Base-by-base conservation (phyloP, 2,113 vertebrate species). In the Ranitomeya variabilis region DNA sequence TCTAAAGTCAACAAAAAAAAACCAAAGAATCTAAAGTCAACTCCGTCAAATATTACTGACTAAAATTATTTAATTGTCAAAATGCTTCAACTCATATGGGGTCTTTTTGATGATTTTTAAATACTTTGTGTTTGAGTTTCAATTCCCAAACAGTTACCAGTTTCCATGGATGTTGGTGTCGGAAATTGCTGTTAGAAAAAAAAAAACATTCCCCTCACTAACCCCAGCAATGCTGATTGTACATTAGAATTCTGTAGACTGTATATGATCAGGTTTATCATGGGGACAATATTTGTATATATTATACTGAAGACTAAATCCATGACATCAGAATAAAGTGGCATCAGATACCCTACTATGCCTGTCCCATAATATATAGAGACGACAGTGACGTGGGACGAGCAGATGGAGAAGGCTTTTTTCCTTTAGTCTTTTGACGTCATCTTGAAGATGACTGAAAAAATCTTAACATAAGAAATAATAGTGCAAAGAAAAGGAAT, bases 341-440 rank as follows among this genome's bases (percentile, higher is more conserved):
- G 92, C 12, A 84, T 57, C 12, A 91, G 51, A 21, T 91, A 92
- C 78, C 87, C 90, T 11, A 81, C 71, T 0, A 84, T 67, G 26
- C 87, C 86, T 52, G 87, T 83, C 69, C 90, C 90, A 78, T 91
- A 92, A 52, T 87, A 92, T 62, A 91, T 87, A 0, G 88, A 87
- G 12, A 93, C 89, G 10, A 91, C 89, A 19, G 78, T 90, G 80
- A 93, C 26, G 19, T 93, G 92, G 16, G 92, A 92, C 21, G 89
- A 90, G 66, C 78, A 87, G 86, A 23, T 91, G 57, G 90, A 3
- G 6, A 93, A 88, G 1, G 89, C 89, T 83, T 92, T 93, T 26
- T 90, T 74, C 59, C 37, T 86, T 0, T 90, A 83, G 6, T 92
- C 84, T 59, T n/a, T 81, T 15, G 91, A 90, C 6, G 89, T 62